Evolutionary conservation across 2,888 invertebrate species (phyloP).

Genomic region (Selenia dentaria): DNA sequence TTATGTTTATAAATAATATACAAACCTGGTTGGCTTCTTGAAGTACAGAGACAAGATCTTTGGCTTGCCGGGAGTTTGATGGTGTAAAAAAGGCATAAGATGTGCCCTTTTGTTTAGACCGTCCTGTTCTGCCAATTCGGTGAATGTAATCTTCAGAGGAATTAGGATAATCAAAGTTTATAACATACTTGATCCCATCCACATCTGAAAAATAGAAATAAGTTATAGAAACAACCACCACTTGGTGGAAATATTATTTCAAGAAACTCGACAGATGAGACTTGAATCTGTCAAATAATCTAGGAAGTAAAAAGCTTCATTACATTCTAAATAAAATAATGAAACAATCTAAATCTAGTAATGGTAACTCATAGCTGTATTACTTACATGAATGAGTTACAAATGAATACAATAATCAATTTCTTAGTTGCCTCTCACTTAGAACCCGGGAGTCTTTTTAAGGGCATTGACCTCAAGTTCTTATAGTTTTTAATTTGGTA

Average conservation of each 20-base stretch:
- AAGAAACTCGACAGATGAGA: constrained; percentile 2
- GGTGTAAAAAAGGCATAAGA: constrained; percentile 98
- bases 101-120: constrained; percentile 94
- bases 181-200: constrained; percentile 97
- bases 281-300: not conserved
- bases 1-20: constrained; percentile 9
- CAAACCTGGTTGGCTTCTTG: constrained; percentile 94
- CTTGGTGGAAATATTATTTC: constrained; percentile 4
- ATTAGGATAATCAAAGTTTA: constrained; percentile 98
- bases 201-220: constrained; percentile 88
- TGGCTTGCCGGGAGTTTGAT: constrained; percentile 94
- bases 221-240: constrained; percentile 11
- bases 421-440: constrained; percentile 78
- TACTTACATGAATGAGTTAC: constrained; percentile 83
- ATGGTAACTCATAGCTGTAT: constrained; percentile 73
- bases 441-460: constrained; percentile 80
- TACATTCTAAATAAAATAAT: constrained; percentile 35
- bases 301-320: constrained; percentile 7
- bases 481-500: constrained; percentile 28
- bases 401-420: constrained; percentile 64
- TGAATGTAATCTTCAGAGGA: constrained; percentile 98
- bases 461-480: constrained; percentile 55
- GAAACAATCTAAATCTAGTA: constrained; percentile 51
- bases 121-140: constrained; percentile 96
- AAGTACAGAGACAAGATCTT: constrained; percentile 94